Conservation (phyloP, 2,797 vertebrate species). For the Ctenopoma kingsleyae region DNA sequence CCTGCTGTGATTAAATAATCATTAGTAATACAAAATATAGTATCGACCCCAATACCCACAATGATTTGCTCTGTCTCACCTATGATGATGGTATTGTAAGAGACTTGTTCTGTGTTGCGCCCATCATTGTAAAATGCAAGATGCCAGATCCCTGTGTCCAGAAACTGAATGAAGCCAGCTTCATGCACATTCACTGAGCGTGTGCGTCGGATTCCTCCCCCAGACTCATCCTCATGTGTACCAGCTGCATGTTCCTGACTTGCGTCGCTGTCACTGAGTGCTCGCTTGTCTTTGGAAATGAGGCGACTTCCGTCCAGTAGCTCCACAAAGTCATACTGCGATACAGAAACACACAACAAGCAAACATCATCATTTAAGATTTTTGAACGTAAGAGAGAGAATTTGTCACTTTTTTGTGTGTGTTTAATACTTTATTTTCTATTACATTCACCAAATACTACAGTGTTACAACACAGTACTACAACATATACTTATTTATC, state of each 20-base stretch:
- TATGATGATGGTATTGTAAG: conserved; percentile 94
- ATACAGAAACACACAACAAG: not conserved
- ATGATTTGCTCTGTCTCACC: conserved; percentile 83
- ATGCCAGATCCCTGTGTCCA: conserved; percentile 98
- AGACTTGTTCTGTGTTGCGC: conserved; percentile 93
- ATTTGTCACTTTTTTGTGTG: not conserved
- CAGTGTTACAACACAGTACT: no score
- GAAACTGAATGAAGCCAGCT: conserved; percentile 96
- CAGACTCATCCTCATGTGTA: conserved; percentile 48
- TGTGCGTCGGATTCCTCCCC: conserved; percentile 81
- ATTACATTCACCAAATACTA: no score
- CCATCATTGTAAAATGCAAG: conserved; percentile 98
- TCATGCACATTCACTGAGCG: conserved; percentile 93
- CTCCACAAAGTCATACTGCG: conserved; percentile 97
- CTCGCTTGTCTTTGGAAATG: conserved; percentile 93
- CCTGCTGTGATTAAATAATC: not conserved
- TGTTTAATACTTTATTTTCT: no score
- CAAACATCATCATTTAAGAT: not conserved
- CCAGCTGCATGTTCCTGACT: conserved; percentile 1
- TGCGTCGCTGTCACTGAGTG: conserved; percentile 71
- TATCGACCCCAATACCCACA: no score
- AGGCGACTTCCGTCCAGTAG: conserved; percentile 95
- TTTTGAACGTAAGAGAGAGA: not conserved
- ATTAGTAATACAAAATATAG: no score
- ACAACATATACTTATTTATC: no score